These are phyloP conservation scores for Drosophila neonasuta DNA, from an alignment of 2,888 invertebrate species.

Conservation along the genomic window DNA sequence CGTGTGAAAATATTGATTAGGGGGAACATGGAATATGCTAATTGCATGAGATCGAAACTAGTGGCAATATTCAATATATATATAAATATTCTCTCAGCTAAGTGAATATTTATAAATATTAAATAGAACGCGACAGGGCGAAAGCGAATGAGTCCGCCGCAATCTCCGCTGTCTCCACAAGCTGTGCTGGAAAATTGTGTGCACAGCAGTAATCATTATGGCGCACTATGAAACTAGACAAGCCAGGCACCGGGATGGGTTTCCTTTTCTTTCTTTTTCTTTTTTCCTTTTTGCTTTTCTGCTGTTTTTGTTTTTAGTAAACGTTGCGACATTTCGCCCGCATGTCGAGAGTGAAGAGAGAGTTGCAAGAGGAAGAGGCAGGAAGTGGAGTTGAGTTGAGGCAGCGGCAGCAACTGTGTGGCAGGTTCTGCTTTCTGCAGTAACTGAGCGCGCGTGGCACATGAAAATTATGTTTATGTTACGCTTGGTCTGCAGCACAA, in stretches of 20 bases:
- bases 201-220: conserved; percentile 58
- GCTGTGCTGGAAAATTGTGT: conserved; percentile 23
- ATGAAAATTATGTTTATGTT: conserved; percentile 76
- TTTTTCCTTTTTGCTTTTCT: not conserved
- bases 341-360: conserved; percentile 13
- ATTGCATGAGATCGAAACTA: conserved; percentile 35
- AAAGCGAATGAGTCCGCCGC: not conserved
- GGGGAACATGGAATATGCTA: conserved; percentile 32
- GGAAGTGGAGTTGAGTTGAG: not conserved
- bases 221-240: conserved; percentile 26
- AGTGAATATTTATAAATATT: conserved; percentile 55
- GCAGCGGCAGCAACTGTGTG: not conserved
- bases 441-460: conserved; percentile 59
- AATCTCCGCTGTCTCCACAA: not conserved
- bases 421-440: conserved; percentile 28
- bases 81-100: conserved; percentile 24
- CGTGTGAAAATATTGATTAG: conserved; percentile 46
- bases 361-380: not conserved
- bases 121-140: conserved; percentile 28
- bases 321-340: conserved; percentile 48
- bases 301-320: conserved; percentile 37
- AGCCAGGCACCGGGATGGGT: conserved; percentile 1
- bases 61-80: conserved; percentile 44
- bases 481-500: conserved; percentile 31
- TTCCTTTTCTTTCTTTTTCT: not conserved